Evolutionary conservation across 92 coral and sea anemone species (phyloP).

Genomic region (Palythoa grandiflora): DNA sequence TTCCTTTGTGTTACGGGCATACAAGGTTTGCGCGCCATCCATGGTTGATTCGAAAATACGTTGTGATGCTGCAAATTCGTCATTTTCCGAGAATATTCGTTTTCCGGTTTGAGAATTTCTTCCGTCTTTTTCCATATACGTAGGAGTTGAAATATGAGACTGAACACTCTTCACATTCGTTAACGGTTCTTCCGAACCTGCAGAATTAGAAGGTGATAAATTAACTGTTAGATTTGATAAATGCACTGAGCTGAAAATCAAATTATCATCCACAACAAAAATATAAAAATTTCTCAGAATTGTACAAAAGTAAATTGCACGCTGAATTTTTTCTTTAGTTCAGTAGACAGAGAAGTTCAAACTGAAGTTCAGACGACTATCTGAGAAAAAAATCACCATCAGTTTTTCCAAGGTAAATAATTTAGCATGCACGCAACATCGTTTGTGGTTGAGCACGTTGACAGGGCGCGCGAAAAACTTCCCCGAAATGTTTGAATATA

Average conservation of each 20-base stretch:
- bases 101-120: slow-evolving; percentile 30
- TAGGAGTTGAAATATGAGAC: slow-evolving; percentile 23
- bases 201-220: slow-evolving; percentile 43
- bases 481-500: background rate
- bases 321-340: background rate
- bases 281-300: background rate
- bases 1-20: slow-evolving; percentile 11
- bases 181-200: slow-evolving; percentile 19
- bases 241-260: slow-evolving; percentile 4
- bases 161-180: slow-evolving; percentile 21
- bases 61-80: slow-evolving; percentile 18
- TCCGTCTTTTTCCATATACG: slow-evolving; percentile 12
- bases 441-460: background rate
- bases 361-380: background rate
- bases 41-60: slow-evolving; percentile 21
- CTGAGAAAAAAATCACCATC: slow-evolving; percentile 22
- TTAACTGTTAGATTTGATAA: background rate
- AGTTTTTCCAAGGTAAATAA: slow-evolving; percentile 28
- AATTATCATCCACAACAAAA: slow-evolving; percentile 24
- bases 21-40: slow-evolving; percentile 35
- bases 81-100: slow-evolving; percentile 27
- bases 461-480: slow-evolving; percentile 17
- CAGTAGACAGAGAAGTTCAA: background rate
- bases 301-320: background rate
- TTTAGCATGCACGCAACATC: background rate